phyloP scores from a whole-genome alignment of 2,888 invertebrate genomes.

The Eupithecia inturbata region DNA sequence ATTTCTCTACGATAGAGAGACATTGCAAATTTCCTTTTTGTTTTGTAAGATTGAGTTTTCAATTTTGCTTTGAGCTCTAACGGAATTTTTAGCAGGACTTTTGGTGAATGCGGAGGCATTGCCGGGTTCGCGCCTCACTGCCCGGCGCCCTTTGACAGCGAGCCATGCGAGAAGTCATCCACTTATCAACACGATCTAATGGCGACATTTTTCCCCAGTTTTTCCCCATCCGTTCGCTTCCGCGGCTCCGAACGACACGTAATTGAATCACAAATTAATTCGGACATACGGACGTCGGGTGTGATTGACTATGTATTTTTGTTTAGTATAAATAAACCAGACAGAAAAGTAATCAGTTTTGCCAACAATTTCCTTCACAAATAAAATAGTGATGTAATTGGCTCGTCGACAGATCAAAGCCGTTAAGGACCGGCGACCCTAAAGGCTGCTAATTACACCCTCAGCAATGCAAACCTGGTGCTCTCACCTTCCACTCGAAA shows the following conservation, averaged over 20 bases:
- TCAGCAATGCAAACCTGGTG: conserved; percentile 31
- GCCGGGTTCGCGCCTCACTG: conserved; percentile 62
- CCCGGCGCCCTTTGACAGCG: conserved; percentile 75
- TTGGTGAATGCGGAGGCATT: conserved; percentile 28
- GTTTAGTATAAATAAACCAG: conserved; percentile 1
- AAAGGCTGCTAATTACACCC: conserved; percentile 34
- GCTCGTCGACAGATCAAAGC: conserved; percentile 25
- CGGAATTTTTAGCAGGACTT: conserved; percentile 20
- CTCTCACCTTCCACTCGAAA: conserved; percentile 35
- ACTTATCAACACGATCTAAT: conserved; percentile 80
- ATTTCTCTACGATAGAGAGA: neutral
- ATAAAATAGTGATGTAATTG: conserved; percentile 10
- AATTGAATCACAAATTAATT: conserved; percentile 83
- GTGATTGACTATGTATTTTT: conserved; percentile 24
- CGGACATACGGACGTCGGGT: conserved; percentile 58
- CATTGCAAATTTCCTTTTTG: neutral
- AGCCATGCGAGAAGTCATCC: conserved; percentile 82
- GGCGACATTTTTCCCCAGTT: conserved; percentile 79
- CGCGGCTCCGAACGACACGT: conserved; percentile 72
- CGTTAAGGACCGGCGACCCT: conserved; percentile 13
- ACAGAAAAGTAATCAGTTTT: conserved; percentile 9
- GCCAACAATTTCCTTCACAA: conserved; percentile 3
- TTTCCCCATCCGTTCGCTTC: conserved; percentile 78
- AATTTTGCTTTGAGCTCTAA: conserved; percentile 21
- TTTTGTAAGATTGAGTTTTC: neutral